A percentile compares a stretch with the other conserved stretches of the same genome.
Evolutionary conservation across 2,797 vertebrate genomes (phyloP).

Genomic region (Dermochelys coriacea): DNA sequence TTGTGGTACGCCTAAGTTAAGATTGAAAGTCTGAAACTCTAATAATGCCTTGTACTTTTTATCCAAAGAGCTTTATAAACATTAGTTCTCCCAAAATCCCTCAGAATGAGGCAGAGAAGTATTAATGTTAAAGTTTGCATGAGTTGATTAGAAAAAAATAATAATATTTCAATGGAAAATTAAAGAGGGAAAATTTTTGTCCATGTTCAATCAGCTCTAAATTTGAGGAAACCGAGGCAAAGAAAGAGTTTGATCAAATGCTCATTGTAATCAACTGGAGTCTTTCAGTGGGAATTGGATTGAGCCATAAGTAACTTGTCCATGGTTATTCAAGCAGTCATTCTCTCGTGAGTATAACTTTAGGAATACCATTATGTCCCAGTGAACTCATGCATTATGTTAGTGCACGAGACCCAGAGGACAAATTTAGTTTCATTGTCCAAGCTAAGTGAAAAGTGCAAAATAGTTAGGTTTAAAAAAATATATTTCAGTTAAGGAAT

Average conservation of each 20-base stretch:
- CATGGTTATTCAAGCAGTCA: neutral
- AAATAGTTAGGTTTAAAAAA: neutral
- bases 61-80: neutral
- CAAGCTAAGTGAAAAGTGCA: neutral
- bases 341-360: neutral
- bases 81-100: neutral
- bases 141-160: neutral
- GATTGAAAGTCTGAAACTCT: neutral
- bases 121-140: neutral
- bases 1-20: neutral
- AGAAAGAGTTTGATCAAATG: neutral
- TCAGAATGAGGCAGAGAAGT: rapidly evolving
- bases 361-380: neutral
- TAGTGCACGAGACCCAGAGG: neutral
- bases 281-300: neutral
- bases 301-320: neutral
- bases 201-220: neutral
- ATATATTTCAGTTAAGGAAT: rapidly evolving
- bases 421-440: neutral
- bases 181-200: neutral
- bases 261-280: neutral
- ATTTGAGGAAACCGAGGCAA: neutral
- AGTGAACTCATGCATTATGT: neutral
- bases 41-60: neutral
- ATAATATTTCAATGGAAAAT: neutral